These are phyloP conservation scores for Naso thynnoides DNA, from an alignment of 2,797 vertebrate species.

Conservation along the genomic window DNA sequence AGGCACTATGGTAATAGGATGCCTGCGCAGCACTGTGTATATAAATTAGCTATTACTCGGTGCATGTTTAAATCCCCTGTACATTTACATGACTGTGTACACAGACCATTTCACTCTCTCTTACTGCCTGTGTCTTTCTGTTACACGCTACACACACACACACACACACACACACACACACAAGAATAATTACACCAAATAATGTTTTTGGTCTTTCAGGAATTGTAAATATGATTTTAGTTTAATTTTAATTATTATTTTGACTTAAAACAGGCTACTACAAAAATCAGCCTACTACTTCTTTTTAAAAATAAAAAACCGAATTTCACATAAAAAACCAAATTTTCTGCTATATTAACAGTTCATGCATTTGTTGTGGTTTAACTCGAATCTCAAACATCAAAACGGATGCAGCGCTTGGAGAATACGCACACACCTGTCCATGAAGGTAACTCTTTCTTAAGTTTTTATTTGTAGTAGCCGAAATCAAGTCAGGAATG, in stretches of 20 bases:
- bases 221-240: not conserved
- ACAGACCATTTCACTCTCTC: conserved; percentile 22
- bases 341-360: too few relatives aligned
- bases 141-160: conserved; percentile 22
- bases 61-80: conserved; percentile 71
- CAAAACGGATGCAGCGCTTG: not conserved
- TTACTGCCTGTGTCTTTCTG: conserved; percentile 6
- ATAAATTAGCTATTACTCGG: conserved; percentile 84
- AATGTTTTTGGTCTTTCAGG: not conserved
- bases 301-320: not conserved
- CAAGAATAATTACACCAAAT: conserved; percentile 7
- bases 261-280: too few relatives aligned
- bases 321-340: too few relatives aligned
- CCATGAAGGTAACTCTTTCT: conserved; percentile 30
- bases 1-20: conserved; percentile 83
- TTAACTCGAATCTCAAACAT: not conserved
- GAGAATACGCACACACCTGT: conserved; percentile 43
- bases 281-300: too few relatives aligned
- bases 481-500: too few relatives aligned
- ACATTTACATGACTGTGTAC: conserved; percentile 60
- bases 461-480: too few relatives aligned
- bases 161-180: conserved; percentile 1
- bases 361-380: too few relatives aligned
- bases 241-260: not conserved
- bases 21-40: conserved; percentile 82